A percentile compares a stretch with the other conserved stretches of the same genome.
These are phyloP conservation scores for Pseudopipra pipra DNA, from an alignment of 2,113 vertebrate genomes.

Conservation along the genomic window DNA sequence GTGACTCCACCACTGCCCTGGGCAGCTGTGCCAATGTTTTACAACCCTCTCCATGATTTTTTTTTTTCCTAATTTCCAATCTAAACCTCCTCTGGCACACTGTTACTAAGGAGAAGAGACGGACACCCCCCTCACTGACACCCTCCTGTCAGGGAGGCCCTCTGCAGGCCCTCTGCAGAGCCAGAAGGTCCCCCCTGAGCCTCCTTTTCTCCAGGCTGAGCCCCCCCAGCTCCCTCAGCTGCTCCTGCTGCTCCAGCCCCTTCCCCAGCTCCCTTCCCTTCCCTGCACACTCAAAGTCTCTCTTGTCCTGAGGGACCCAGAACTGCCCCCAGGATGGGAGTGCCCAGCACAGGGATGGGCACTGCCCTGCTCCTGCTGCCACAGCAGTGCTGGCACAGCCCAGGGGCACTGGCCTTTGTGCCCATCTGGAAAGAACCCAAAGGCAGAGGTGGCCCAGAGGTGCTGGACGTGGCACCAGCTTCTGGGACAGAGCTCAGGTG, in stretches of 20 bases:
- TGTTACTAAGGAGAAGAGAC: background rate
- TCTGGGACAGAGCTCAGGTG: background rate
- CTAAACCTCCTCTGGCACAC: background rate
- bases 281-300: background rate
- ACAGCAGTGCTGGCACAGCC: background rate
- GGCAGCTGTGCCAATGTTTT: background rate
- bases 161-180: background rate
- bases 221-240: background rate
- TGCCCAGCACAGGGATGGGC: background rate
- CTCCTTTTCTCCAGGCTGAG: background rate
- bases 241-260: background rate
- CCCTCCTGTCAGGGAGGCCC: background rate
- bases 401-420: background rate
- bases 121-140: background rate
- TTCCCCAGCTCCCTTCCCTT: background rate
- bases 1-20: background rate
- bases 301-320: background rate
- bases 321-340: background rate
- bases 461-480: background rate
- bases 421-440: background rate
- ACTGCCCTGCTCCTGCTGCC: background rate
- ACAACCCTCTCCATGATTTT: background rate
- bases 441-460: background rate
- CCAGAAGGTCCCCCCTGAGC: background rate
- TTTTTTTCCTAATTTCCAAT: background rate